Base-by-base conservation (phyloP, 2,113 vertebrate genomes). In the Lucifuga dentata region DNA sequence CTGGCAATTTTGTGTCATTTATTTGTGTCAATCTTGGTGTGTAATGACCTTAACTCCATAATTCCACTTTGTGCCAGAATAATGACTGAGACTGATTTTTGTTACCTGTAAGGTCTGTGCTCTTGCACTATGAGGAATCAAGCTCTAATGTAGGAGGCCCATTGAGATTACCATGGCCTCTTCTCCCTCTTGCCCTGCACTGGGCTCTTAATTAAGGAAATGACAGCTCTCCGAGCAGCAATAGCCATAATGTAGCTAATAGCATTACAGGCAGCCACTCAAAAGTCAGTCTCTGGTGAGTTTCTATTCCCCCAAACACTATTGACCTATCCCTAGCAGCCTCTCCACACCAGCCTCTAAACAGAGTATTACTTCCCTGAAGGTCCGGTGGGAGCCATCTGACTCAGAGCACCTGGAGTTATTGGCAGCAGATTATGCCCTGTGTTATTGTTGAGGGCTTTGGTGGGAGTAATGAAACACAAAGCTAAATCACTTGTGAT, bases 61-160 rank as follows among this genome's bases (percentile, higher is more conserved):
- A 86, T 91, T 85, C 76, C 73, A 83, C 94, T 94, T 94, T 95
- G 95, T 93, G 94, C 93, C 93, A 89, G 92, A 96, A 95, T 96
- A 96, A 95, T 95, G 94, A 95, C 95, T 93, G 81, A 85, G 72
- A 65, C 68, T 29, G 75, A 64, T 68, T 58, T 19, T 32, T 55
- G 23, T 44, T 50, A 8, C 38, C 69, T 36, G 61, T 74, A 56
- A 83, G 49, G 72, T 85, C 78, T 63, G 33, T 29, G 20, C 58
- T 70, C 70, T 71, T 11, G 64, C 8, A 17, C 16, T 10, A 70
- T 53, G 73, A 77, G 64, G 60, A 85, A 80, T 80, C 81, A 53
- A 52, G 58, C 67, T 74, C 77, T 82, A 68, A 81, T 78, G 68
- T 36, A 20, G 13, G 32, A 59, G 73, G 69, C 78, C 75, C 24